Conservation (phyloP, 2,113 vertebrate genomes). For the Lycocorax pyrrhopterus region DNA sequence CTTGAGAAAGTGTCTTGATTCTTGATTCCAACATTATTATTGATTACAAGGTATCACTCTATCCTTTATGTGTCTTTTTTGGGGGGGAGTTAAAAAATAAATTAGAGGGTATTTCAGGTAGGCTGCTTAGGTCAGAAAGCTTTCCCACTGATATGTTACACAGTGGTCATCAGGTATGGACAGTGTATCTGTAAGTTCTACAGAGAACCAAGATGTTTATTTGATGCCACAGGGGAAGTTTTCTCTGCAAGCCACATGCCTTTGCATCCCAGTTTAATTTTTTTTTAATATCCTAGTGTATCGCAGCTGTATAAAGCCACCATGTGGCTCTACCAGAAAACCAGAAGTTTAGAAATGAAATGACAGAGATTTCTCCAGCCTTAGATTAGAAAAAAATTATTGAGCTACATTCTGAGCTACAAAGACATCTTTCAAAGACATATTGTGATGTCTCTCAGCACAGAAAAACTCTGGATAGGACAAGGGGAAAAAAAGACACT, state of each 20-base stretch:
- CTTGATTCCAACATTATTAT: neutral
- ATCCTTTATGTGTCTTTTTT: neutral
- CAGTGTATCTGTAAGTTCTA: neutral
- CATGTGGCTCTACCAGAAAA: neutral
- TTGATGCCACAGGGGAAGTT: conserved; percentile 12
- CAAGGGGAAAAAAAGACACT: neutral
- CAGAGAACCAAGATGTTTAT: neutral
- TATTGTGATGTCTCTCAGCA: neutral
- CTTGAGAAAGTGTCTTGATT: neutral
- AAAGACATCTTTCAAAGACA: neutral
- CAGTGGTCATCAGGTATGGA: neutral
- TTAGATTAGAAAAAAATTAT: neutral
- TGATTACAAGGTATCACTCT: neutral
- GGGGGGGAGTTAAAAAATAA: neutral
- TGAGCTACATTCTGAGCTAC: neutral
- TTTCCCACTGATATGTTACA: neutral
- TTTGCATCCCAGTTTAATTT: neutral
- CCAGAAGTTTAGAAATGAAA: conserved; percentile 10
- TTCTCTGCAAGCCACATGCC: conserved; percentile 36
- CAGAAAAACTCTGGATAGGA: neutral
- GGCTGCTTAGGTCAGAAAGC: neutral
- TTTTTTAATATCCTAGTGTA: neutral
- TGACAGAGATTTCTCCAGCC: neutral
- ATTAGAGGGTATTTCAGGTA: neutral
- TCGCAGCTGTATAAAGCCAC: neutral